phyloP scores from a whole-genome alignment of 2,113 vertebrate genomes.

The Monarcha castaneiventris region DNA sequence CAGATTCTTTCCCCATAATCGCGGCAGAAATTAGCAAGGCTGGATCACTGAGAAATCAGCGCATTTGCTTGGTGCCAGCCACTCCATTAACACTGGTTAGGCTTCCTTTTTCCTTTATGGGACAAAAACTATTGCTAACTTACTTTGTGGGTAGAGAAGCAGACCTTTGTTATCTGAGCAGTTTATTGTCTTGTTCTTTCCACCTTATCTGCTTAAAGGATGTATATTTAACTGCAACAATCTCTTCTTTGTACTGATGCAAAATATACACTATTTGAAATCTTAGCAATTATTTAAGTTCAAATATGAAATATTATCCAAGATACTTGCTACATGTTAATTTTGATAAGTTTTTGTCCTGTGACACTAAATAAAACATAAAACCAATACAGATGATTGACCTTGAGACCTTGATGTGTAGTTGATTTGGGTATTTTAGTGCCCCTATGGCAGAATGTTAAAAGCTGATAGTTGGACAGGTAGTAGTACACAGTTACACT shows the following conservation, averaged over 20 bases:
- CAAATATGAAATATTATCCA: background rate
- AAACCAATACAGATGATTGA: background rate
- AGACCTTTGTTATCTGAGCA: background rate
- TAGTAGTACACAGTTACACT: background rate
- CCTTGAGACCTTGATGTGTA: fast-evolving
- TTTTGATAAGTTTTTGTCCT: background rate
- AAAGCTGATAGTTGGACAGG: background rate
- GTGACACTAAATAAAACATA: background rate
- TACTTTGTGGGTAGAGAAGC: background rate
- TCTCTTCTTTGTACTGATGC: background rate
- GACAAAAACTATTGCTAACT: background rate
- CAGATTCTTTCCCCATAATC: background rate
- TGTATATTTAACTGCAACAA: background rate
- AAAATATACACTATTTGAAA: background rate
- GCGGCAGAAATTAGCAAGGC: background rate
- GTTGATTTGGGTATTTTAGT: background rate
- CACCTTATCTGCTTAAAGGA: background rate
- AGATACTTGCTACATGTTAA: background rate
- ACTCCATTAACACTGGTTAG: background rate
- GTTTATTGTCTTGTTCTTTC: background rate
- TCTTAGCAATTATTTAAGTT: background rate
- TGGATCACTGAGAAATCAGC: background rate
- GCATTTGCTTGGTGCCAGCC: background rate
- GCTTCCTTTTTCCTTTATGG: background rate
- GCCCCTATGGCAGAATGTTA: background rate